Evolutionary conservation across 2,888 invertebrate species (phyloP), one percentile per base, ranked within the genome.

Genomic region (Iselma pallidipennis): DNA sequence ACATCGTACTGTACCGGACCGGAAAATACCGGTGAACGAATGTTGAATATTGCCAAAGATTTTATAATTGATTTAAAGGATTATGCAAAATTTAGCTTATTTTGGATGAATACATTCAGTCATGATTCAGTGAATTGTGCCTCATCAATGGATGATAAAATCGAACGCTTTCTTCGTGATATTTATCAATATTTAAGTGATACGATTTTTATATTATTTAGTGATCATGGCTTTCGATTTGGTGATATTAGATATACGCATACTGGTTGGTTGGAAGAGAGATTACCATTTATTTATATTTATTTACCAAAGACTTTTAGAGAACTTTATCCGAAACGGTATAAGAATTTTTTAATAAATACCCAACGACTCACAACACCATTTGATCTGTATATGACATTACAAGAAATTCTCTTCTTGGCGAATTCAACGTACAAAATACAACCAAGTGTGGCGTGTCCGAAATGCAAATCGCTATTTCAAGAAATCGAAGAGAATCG

Each of bases 191-290:
- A 87, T 9, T 75, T 89, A 51, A 84, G 88, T 33, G 87, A 89
- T 56, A 88, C 90, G 0, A 86, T 92, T 69, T 80, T 92, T 1
- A 82, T 92, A 55, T 88, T 92, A 65, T 83, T 93, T 59, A 92
- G 92, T 74, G 92, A 93, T 76, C 92, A 93, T 73, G 94, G 94
- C 0, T 85, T 92, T 75, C 85, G 93, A 6, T 92, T 89, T 76
- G 94, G 94, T 0, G 85, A 86, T n/a, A 85, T 89, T 45, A 84
- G 92, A 2, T 82, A 86, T 63, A 87, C 89, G 5, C 83, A 88
- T 66, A 86, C 89, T 26, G 92, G 93, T 0, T 93, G 91, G 84
- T 86, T 91, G 71, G 94, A 94, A 75, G 92, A 93, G 70, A 85
- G 92, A n/a, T 75, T 93, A 70, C 94, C 94, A 0, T 89, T 89